Evolutionary conservation across 2,797 vertebrate genomes (phyloP).

Genomic region (Liparis tanakae): DNA sequence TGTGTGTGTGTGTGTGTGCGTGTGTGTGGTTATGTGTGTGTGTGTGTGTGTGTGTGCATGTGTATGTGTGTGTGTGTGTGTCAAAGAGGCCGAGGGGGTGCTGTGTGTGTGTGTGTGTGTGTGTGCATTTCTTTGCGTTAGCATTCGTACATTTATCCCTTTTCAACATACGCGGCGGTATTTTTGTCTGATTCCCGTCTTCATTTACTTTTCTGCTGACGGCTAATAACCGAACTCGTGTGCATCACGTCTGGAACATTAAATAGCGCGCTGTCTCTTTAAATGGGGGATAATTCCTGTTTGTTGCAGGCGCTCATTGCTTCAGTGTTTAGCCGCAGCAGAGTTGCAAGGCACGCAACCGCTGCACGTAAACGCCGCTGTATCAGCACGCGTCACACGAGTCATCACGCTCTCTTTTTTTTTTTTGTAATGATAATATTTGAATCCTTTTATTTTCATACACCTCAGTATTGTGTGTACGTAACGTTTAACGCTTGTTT

Average conservation of each 20-base stretch:
- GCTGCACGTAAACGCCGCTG: conserved; percentile 22
- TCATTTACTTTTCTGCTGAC: conserved; percentile 24
- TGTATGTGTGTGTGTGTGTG: not conserved
- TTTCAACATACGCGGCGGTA: not conserved
- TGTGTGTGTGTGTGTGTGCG: not conserved
- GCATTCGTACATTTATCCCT: not conserved
- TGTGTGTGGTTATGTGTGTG: conserved; percentile 8
- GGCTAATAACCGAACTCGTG: conserved; percentile 41
- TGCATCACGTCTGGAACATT: conserved; percentile 66
- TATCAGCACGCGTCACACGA: conserved; percentile 14
- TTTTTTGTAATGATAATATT: not conserved
- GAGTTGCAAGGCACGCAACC: conserved; percentile 23
- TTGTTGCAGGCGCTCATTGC: conserved; percentile 61
- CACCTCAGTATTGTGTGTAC: not conserved
- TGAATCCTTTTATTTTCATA: not conserved
- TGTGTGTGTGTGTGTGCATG: not conserved
- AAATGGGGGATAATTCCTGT: conserved; percentile 53
- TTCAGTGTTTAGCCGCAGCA: conserved; percentile 44
- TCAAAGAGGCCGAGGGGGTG: too few species aligned
- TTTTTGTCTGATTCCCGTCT: conserved; percentile 7
- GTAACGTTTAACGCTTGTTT: conserved; percentile 35
- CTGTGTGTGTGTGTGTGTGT: too few species aligned
- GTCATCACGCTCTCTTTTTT: not conserved
- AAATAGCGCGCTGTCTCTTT: conserved; percentile 56
- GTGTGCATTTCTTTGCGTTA: too few species aligned